Evolutionary conservation across 2,797 vertebrate species (phyloP).

Genomic region (Myripristis jacobus): DNA sequence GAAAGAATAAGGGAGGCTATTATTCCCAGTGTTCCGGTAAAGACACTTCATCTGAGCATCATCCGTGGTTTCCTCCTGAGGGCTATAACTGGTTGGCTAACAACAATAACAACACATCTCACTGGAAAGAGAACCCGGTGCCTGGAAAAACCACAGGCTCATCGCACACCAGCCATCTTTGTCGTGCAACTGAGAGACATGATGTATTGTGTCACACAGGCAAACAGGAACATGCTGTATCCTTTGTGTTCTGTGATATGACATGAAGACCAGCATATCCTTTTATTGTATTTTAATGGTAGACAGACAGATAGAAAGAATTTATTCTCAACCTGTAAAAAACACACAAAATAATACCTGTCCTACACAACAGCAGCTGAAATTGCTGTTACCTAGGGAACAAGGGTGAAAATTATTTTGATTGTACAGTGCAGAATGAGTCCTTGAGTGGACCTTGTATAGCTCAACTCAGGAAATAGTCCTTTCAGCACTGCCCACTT

Average conservation of each 20-base stretch:
- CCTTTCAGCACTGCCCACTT: constrained; percentile 6
- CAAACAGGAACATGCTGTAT: neutral
- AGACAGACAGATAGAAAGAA: neutral
- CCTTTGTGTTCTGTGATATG: neutral
- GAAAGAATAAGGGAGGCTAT: constrained; percentile 54
- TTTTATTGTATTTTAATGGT: neutral
- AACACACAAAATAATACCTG: neutral
- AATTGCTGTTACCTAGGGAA: neutral
- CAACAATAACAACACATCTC: constrained; percentile 72
- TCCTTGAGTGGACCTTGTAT: constrained; percentile 10
- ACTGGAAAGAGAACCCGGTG: constrained; percentile 52
- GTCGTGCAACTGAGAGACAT: constrained; percentile 47
- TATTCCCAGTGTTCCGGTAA: constrained; percentile 66
- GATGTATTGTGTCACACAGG: constrained; percentile 27
- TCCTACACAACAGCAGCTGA: neutral
- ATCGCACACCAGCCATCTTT: constrained; percentile 57
- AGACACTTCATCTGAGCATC: constrained; percentile 70
- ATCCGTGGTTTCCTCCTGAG: constrained; percentile 71
- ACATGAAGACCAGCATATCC: neutral
- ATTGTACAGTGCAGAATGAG: neutral
- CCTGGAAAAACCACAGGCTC: constrained; percentile 44
- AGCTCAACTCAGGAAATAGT: constrained; percentile 4
- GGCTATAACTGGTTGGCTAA: constrained; percentile 66
- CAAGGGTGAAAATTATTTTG: neutral
- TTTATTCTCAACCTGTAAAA: neutral